Evolutionary conservation across 2,888 invertebrate species (phyloP), one percentile per base, ranked within the genome.

Genomic region (Pollenia angustigena): DNA sequence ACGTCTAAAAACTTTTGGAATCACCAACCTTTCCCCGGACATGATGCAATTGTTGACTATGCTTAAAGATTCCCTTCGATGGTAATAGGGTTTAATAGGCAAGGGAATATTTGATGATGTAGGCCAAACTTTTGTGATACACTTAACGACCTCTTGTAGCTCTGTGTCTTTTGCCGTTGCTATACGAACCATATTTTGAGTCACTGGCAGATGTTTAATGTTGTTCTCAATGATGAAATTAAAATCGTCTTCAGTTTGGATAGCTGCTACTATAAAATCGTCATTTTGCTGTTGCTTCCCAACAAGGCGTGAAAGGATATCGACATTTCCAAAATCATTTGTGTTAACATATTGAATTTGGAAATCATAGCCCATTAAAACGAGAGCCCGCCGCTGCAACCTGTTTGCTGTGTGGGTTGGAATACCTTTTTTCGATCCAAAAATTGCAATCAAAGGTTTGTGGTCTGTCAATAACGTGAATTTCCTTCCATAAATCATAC

Each of bases 351-450:
- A 76, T 42, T 76, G 64, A 64, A 76, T 76, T 18, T 76, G 16
- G 40, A 76, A 76, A 76, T 76, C 52, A 48, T 76, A 76, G 48
- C 48, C 32, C 40, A 76, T 62, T 40, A 76, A 42, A 4, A 64
- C 54, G 10, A 62, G 64, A 23, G 48, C 62, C 62, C 64, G 50
- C 18, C 58, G n/a, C 14, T 72, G 56, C 16, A 72, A 40, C 14
- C 56, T 14, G 18, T 50, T 76, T 52, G 64, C 64, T 3, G 76
- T 76, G 23, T 85, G 84, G 2, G 78, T 66, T 18, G 87, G 88
- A 46, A 89, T 85, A 18, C 89, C 87, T 72, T 88, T 90, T 69
- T 91, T 90, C 44, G 62, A 60, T 4, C 75, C 62, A 32, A 75
- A 75, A 23, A 62, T 44, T 42, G 62, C 16, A n/a, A 62, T 14